Evolutionary conservation across 2,113 vertebrate genomes (phyloP).

Genomic region (Sander vitreus): DNA sequence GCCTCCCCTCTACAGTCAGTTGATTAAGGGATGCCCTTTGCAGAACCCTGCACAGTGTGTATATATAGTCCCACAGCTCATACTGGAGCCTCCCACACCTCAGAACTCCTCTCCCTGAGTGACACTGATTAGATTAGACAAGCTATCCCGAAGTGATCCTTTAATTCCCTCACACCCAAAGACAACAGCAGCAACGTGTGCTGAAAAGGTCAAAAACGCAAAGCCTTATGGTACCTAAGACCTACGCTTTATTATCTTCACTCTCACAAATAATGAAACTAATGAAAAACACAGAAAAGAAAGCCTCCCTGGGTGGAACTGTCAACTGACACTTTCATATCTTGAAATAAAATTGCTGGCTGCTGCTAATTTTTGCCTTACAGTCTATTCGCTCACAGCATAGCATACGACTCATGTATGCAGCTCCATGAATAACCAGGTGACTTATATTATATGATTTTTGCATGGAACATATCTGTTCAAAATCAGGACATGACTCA

Average conservation of each 20-base stretch:
- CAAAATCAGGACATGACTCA: too few relatives aligned
- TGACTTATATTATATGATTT: neutral
- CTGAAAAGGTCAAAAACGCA: slow-evolving; percentile 72
- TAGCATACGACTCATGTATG: too few relatives aligned
- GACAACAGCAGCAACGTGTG: slow-evolving; percentile 52
- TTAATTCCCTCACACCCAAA: slow-evolving; percentile 68
- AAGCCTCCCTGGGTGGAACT: slow-evolving; percentile 7
- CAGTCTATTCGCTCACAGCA: too few relatives aligned
- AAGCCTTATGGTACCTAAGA: slow-evolving; percentile 57
- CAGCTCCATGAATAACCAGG: too few relatives aligned
- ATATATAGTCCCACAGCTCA: slow-evolving; percentile 63
- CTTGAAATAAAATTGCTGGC: too few relatives aligned
- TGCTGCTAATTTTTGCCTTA: too few relatives aligned
- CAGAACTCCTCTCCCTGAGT: slow-evolving; percentile 39
- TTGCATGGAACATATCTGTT: neutral
- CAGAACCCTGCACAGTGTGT: slow-evolving; percentile 35
- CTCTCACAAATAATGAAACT: slow-evolving; percentile 57
- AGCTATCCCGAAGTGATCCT: slow-evolving; percentile 61
- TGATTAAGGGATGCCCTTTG: slow-evolving; percentile 74
- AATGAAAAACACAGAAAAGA: slow-evolving; percentile 17
- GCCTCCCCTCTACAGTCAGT: slow-evolving; percentile 13
- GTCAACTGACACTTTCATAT: neutral
- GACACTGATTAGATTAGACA: slow-evolving; percentile 68
- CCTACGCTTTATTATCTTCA: slow-evolving; percentile 65
- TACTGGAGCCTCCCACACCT: slow-evolving; percentile 51